Conservation (phyloP, 2,113 vertebrate species). For the Ceuthmochares aereus region DNA sequence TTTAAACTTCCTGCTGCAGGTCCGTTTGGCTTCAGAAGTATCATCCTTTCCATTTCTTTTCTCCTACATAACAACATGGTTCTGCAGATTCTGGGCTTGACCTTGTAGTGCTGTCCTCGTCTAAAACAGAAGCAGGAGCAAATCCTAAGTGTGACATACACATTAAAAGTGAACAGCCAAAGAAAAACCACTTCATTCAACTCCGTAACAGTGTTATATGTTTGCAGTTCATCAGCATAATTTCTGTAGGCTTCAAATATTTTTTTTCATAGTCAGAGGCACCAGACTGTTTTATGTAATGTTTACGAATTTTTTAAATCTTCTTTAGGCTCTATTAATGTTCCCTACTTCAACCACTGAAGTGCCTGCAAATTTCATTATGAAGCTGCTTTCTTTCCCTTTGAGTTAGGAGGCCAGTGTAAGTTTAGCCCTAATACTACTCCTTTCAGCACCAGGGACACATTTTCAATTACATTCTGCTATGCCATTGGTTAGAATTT, state of each 20-base stretch:
- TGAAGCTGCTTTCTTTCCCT: not conserved
- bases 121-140: not conserved
- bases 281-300: not conserved
- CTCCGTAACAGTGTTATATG: not conserved
- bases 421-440: not conserved
- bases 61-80: not conserved
- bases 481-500: not conserved
- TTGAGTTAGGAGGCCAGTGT: not conserved
- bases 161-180: not conserved
- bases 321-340: not conserved
- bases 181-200: not conserved
- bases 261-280: not conserved
- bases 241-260: not conserved
- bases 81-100: not conserved
- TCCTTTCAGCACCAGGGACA: not conserved
- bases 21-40: not conserved
- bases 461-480: slow-evolving; percentile 8
- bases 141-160: not conserved
- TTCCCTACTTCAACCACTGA: not conserved
- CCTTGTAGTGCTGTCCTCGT: not conserved
- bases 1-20: not conserved
- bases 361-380: slow-evolving; percentile 4
- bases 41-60: not conserved
- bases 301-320: not conserved
- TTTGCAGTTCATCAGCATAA: not conserved